Evolutionary conservation across 2,113 vertebrate species (phyloP), one percentile per base, ranked within the genome.

Genomic region (Chaenocephalus aceratus): DNA sequence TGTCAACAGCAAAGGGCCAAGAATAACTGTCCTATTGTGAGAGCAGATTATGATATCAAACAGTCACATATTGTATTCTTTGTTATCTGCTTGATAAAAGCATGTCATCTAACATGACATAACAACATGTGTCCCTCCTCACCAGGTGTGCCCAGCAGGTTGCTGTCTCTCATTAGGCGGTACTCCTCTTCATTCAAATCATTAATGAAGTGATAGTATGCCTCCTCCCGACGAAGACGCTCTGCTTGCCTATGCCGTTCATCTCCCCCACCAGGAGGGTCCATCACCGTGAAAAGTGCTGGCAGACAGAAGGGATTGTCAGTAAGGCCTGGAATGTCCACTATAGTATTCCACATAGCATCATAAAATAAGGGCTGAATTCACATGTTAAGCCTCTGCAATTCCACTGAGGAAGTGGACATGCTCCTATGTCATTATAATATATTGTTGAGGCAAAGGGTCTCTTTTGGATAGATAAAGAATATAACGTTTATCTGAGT

Each of bases 201-300:
- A 84, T 98, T 98, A 86, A 99, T 98, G 86, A 99, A 99, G 87
- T 98, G 97, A 82, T 99, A 99, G 93, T 98, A 99, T 9, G 97
- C 97, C 92, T 99, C 97, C 94, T 99, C 97, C 93, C 97, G 94
- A 6, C 94, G 95, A 87, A 99, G 97, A 83, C 97, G 97, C 83
- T 99, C 97, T 89, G 96, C 96, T 90, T 99, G 97, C 79, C 96
- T 93, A 58, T 94, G 94, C 56, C 97, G 96, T 92, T 97, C 97
- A 75, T 95, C 95, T 90, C 93, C 93, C 91, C 93, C 93, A 86
- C 94, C 92, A 93, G 95, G 94, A 95, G 95, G 95, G 93, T 96
- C 95, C 95, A 96, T 96, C 91, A 90, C 93, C 89, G 78, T 84
- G 78, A 85, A 90, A 91, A 92, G 92, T 93, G 91, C 94, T 95